A percentile compares a stretch with the other conserved stretches of the same genome.
phyloP scores from a whole-genome alignment of 2,888 invertebrate species.

The Cheilosia vernalis region DNA sequence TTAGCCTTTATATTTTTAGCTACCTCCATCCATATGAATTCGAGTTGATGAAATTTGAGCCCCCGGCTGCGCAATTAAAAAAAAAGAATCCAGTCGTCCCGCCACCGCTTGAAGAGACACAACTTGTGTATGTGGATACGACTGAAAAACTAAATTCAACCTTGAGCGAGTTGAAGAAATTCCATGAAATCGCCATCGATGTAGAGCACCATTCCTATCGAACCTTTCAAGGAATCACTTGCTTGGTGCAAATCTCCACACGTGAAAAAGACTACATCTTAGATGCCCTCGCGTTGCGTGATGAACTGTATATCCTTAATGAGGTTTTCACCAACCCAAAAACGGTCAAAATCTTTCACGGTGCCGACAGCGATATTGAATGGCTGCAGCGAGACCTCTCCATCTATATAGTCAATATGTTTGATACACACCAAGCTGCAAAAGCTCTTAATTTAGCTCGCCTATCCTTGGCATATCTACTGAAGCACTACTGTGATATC shows the following conservation, averaged over 20 bases:
- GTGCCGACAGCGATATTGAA: slow-evolving; percentile 92
- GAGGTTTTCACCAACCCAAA: slow-evolving; percentile 94
- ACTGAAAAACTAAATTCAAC: slow-evolving; percentile 87
- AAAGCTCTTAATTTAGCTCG: slow-evolving; percentile 88
- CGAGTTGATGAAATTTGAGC: slow-evolving; percentile 90
- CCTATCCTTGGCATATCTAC: slow-evolving; percentile 90
- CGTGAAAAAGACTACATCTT: slow-evolving; percentile 91
- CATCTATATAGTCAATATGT: slow-evolving; percentile 97
- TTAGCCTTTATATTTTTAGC: slow-evolving; percentile 82
- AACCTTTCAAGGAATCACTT: slow-evolving; percentile 96
- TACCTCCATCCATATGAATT: slow-evolving; percentile 94
- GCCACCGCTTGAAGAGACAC: slow-evolving; percentile 86
- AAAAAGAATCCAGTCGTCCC: slow-evolving; percentile 82
- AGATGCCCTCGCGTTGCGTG: slow-evolving; percentile 93
- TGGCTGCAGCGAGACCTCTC: slow-evolving; percentile 99
- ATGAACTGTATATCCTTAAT: slow-evolving; percentile 92
- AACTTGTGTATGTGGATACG: slow-evolving; percentile 88
- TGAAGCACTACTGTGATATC: slow-evolving; percentile 91
- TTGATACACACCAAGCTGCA: slow-evolving; percentile 97
- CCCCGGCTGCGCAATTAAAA: slow-evolving; percentile 84
- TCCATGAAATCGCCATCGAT: slow-evolving; percentile 94
- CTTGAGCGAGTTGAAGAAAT: slow-evolving; percentile 86
- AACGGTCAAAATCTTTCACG: slow-evolving; percentile 97
- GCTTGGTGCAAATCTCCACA: slow-evolving; percentile 97
- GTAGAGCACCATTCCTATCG: slow-evolving; percentile 97